Percentiles rank a stretch among this genome's conserved stretches.
Evolutionary conservation across 2,113 vertebrate genomes (phyloP).

Genomic region (Willisornis vidua): DNA sequence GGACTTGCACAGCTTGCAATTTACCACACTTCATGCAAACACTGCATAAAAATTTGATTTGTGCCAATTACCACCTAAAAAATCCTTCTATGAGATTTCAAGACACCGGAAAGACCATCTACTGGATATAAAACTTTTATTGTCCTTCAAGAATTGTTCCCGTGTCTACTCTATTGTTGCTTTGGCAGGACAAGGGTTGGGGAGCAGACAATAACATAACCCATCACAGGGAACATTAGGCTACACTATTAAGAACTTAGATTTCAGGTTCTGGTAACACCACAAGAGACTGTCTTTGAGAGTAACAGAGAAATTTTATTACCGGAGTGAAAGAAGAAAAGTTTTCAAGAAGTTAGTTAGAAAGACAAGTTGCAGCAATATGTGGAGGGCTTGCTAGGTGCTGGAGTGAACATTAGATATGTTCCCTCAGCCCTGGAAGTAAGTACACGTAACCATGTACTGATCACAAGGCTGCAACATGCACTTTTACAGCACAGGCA

Average conservation of each 20-base stretch:
- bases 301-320: not conserved
- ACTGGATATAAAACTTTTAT: not conserved
- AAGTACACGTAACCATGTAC: too few relatives aligned
- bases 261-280: not conserved
- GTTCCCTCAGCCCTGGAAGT: not conserved
- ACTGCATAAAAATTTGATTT: not conserved
- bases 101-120: not conserved
- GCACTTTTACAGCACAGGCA: not conserved
- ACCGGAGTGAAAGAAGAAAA: not conserved
- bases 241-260: not conserved
- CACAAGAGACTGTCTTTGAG: not conserved
- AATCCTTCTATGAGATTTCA: not conserved
- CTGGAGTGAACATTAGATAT: rapidly evolving
- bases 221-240: not conserved
- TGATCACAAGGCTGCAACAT: not conserved
- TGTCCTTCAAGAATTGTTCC: not conserved
- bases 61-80: not conserved
- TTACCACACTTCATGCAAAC: not conserved
- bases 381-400: not conserved
- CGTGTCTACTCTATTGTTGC: not conserved
- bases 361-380: not conserved
- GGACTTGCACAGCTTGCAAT: not conserved
- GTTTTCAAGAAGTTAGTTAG: not conserved
- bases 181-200: not conserved
- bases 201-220: not conserved